A percentile compares a stretch with the other conserved stretches of the same genome.
Conservation (phyloP, 2,797 vertebrate genomes). For the Gadopsis marmoratus region DNA sequence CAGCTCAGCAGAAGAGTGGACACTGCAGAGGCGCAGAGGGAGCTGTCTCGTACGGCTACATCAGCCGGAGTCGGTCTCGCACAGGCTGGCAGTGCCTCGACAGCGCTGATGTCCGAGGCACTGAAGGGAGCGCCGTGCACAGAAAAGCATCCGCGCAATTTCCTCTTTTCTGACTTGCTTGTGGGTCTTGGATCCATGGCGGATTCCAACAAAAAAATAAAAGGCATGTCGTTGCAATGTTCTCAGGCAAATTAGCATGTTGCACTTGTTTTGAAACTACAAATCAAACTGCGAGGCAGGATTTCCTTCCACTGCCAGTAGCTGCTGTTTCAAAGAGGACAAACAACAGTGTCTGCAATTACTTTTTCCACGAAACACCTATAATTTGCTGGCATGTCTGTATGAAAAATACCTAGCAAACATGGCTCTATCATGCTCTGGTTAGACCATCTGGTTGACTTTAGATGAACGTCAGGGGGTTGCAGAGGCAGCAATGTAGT, state of each 20-base stretch:
- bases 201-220: conserved; percentile 25
- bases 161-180: conserved; percentile 17
- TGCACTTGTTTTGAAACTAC: conserved; percentile 29
- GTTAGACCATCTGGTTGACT: background rate
- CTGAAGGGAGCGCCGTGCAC: conserved; percentile 23
- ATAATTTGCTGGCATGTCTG: background rate
- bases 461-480: background rate
- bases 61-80: conserved; percentile 38
- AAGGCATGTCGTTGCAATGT: conserved; percentile 26
- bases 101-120: conserved; percentile 3
- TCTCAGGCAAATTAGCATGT: conserved; percentile 41
- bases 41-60: conserved; percentile 42
- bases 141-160: conserved; percentile 11
- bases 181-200: conserved; percentile 17
- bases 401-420: background rate
- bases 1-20: conserved; percentile 51
- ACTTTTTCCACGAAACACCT: conserved; percentile 1
- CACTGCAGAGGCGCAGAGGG: conserved; percentile 44
- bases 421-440: background rate
- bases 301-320: conserved; percentile 6
- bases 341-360: conserved; percentile 14
- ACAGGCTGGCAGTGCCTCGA: conserved; percentile 15
- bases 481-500: background rate
- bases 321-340: conserved; percentile 19
- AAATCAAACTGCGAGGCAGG: conserved; percentile 9